These are phyloP conservation scores for Sciurus vulgaris DNA, from an alignment of 2,797 vertebrate species.

Conservation along the genomic window DNA sequence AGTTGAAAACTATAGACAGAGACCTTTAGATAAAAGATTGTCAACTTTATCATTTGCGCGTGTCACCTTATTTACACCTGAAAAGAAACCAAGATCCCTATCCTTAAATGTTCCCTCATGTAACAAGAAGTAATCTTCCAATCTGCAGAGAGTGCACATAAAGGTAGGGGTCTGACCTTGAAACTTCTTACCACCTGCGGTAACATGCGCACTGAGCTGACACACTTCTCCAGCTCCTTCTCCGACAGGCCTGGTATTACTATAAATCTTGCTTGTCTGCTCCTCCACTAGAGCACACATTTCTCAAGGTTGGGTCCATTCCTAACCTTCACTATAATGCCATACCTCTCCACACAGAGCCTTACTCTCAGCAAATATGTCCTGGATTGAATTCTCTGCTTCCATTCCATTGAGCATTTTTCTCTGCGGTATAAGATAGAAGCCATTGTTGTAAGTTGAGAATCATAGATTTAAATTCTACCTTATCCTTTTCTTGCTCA, in stretches of 20 bases:
- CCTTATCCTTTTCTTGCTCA: not conserved
- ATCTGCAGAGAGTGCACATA: conserved; percentile 86
- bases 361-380: not conserved
- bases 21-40: conserved; percentile 63
- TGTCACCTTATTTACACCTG: conserved; percentile 70
- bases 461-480: conserved; percentile 42
- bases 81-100: conserved; percentile 49
- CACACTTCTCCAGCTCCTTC: not conserved
- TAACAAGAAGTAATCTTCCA: conserved; percentile 83
- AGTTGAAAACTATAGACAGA: conserved; percentile 52
- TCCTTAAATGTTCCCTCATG: conserved; percentile 75
- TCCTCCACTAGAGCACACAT: not conserved
- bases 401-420: not conserved
- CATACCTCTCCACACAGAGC: not conserved
- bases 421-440: not conserved
- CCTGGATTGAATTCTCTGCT: not conserved
- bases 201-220: conserved; percentile 60
- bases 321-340: not conserved
- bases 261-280: not conserved
- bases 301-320: not conserved
- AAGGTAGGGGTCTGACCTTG: conserved; percentile 83
- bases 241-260: not conserved
- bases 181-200: conserved; percentile 67
- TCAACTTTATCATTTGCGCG: conserved; percentile 59
- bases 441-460: not conserved